These are phyloP conservation scores for Spinus olivaceus DNA, from an alignment of 2,797 vertebrate genomes.

Conservation along the genomic window DNA sequence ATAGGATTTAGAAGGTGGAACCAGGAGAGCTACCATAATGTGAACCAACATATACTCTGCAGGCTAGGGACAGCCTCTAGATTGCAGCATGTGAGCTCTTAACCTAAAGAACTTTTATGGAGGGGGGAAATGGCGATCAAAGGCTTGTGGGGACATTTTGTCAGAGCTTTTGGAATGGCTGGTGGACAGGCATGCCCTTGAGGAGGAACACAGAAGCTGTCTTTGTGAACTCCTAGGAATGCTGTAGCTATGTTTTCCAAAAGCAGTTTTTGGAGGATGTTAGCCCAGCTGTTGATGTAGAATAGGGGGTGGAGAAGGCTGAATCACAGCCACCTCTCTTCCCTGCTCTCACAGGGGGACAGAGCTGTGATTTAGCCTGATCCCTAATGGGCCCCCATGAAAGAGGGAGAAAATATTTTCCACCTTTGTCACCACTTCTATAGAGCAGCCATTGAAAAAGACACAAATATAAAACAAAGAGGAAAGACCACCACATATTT, in stretches of 20 bases:
- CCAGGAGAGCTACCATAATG: neutral
- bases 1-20: neutral
- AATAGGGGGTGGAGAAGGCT: neutral
- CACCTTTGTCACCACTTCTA: neutral
- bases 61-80: neutral
- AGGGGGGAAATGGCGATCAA: neutral
- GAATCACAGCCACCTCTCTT: neutral
- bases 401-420: neutral
- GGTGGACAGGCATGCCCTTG: rapidly evolving
- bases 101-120: neutral
- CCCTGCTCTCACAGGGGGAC: neutral
- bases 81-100: neutral
- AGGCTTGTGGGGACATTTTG: neutral
- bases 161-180: neutral
- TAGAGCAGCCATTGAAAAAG: neutral
- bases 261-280: neutral
- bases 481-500: neutral
- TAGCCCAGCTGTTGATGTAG: neutral
- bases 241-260: neutral
- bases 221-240: neutral
- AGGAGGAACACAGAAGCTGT: neutral
- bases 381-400: neutral
- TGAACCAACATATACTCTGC: neutral
- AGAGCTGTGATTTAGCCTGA: neutral
- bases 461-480: neutral